Percentiles rank a stretch among this genome's conserved stretches.
Conservation (phyloP, 2,113 vertebrate genomes). For the Platanista minor region DNA sequence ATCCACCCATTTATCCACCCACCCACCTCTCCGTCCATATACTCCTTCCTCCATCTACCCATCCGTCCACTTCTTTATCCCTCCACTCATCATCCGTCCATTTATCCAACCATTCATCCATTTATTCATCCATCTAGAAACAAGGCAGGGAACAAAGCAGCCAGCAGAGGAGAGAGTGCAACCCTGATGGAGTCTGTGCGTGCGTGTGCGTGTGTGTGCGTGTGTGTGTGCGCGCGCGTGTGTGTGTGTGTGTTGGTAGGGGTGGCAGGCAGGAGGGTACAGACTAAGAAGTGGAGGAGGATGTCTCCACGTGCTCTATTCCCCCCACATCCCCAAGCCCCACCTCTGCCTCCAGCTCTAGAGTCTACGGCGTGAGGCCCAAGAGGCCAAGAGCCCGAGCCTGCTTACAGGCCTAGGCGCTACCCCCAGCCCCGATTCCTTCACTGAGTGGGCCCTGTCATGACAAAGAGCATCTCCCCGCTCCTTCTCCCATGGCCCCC, state of each 20-base stretch:
- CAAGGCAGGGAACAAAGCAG: neutral
- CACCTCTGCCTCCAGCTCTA: neutral
- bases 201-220: neutral
- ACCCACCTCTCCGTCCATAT: neutral
- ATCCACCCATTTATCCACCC: accelerated
- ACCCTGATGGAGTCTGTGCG: neutral
- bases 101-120: accelerated
- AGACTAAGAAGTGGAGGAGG: neutral
- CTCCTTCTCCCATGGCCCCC: neutral
- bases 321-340: accelerated
- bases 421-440: neutral
- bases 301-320: neutral
- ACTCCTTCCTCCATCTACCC: accelerated
- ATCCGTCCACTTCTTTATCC: accelerated
- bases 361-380: neutral
- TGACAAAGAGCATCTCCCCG: neutral
- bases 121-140: neutral
- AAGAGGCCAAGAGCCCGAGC: neutral
- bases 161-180: neutral
- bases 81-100: accelerated
- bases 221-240: neutral
- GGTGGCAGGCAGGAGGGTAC: no score
- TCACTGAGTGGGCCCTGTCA: neutral
- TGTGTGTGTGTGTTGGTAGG: neutral
- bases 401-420: neutral